Base-by-base conservation (phyloP, 2,797 vertebrate genomes). In the Chloroceryle inda region DNA sequence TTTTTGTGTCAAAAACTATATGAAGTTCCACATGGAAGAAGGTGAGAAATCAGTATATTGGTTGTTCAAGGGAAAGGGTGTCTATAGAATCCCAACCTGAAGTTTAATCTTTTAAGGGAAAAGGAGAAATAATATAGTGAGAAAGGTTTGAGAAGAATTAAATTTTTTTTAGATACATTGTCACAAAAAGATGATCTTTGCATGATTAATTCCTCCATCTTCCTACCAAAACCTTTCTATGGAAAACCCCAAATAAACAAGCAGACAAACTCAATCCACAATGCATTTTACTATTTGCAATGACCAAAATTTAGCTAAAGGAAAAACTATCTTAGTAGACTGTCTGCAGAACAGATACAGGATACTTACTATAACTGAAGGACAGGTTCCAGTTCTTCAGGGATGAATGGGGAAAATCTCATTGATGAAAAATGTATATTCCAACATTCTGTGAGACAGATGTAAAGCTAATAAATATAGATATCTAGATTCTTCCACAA, bases 241-340 rank as follows among this genome's bases (percentile, higher is more conserved):
- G 55, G 8, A 73, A 81, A 35, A 2, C 2, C 4, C 3, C 6
- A 13, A 61, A 64, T 1, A 58, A 50, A 5, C 3, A 58, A 45
- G 4, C 0, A 42, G 61, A 72, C 52, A 68, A 11, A 0, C 3
- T 13, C 15, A 63, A 12, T 11, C 33, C 14, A 56, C 11, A 67
- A 33, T 2, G 0, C 2, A 9, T 87, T 56, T 84, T 37, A 77
- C 5, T 77, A 50, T n/a, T n/a, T 71, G 5, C 7, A 63, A 19
- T 52, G 24, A 78, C 24, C 10, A 75, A 71, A 81, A 61, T 72
- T 42, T 64, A 40, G 3, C 3, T 49, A 64, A 15, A 21, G 6
- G 11, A 40, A 71, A 59, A 49, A 71, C 50, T 3, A 17, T 52
- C 9, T 38, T 66, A 13, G 35, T 10, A 63, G 15, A 50, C 5